A percentile compares a stretch with the other conserved stretches of the same genome.
Evolutionary conservation across 2,113 vertebrate genomes (phyloP).

Genomic region (Hystrix cristata): DNA sequence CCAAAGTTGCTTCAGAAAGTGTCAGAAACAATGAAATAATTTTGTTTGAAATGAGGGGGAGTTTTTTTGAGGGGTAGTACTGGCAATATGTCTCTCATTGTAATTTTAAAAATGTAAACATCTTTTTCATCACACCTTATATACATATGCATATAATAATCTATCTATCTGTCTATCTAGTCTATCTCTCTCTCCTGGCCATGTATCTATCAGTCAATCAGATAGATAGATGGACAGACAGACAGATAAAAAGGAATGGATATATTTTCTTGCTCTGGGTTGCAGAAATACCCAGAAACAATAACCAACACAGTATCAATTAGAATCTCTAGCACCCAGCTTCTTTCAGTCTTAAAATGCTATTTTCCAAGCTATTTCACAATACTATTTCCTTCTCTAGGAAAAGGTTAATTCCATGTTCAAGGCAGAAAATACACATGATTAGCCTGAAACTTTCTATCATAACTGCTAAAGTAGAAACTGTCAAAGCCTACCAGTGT

Average conservation of each 20-base stretch:
- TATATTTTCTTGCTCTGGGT: neutral
- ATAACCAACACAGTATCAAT: neutral
- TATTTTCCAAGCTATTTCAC: neutral
- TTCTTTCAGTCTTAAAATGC: neutral
- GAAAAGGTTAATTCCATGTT: neutral
- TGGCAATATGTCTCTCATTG: neutral
- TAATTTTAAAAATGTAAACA: neutral
- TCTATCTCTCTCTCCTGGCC: neutral
- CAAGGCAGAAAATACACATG: neutral
- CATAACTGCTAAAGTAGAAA: neutral
- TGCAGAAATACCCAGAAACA: neutral
- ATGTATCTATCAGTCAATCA: neutral
- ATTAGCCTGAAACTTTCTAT: neutral
- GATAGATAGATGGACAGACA: neutral
- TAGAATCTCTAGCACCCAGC: neutral
- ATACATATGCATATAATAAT: neutral
- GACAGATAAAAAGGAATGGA: neutral
- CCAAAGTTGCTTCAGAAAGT: neutral
- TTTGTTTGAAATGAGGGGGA: neutral
- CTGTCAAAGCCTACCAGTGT: neutral
- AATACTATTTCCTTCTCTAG: neutral
- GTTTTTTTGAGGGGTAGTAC: neutral
- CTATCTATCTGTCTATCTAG: neutral
- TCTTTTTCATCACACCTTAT: neutral
- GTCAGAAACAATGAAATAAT: neutral